Base-by-base conservation (phyloP, 2,113 vertebrate species). In the Rana temporaria region DNA sequence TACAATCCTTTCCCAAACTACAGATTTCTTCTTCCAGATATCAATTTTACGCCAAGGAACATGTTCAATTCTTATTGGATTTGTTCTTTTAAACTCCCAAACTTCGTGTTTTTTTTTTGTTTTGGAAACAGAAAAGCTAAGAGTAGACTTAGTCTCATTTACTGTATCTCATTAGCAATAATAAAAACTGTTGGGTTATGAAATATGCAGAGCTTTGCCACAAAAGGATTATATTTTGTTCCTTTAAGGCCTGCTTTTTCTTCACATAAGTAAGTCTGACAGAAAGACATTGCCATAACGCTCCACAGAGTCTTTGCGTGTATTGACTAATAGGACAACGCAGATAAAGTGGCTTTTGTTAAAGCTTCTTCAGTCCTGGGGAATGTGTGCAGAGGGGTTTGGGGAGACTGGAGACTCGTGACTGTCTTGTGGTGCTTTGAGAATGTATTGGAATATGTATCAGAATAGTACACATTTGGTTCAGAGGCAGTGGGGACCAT, bases 251-350 rank as follows among this genome's bases (percentile, higher is more conserved):
- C 72, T 67, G 71, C 15, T 73, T 74, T 76, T 52, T 68, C 63
- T 83, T 83, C 81, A 32, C 71, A 60, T 76, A 83, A 83, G 64
- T 55, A 67, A 65, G 20, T 74, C 70, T 82, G 78, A 80, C 78
- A 80, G 78, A 60, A 60, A 62, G 26, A 26, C 59, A 38, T 52
- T 68, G 53, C 71, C 56, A 67, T 76, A 68, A 78, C 53, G 73
- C 81, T 66, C 15, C 48, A 53, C 63, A 59, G 81, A 83, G 59
- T 76, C 81, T 22, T 18, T 67, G 30, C 53, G 55, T 75, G 32
- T 68, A 68, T 56, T 55, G 57, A 48, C 67, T 80, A 79, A 79
- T 57, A 80, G 78, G 66, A 62, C 65, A 69, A 68, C 77, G 42
- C 48, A 34, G 66, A 79, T 69, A 79, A 55, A 79, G 17, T 32